Conservation (phyloP, 2,113 vertebrate species). For the Ascaphus truei region DNA sequence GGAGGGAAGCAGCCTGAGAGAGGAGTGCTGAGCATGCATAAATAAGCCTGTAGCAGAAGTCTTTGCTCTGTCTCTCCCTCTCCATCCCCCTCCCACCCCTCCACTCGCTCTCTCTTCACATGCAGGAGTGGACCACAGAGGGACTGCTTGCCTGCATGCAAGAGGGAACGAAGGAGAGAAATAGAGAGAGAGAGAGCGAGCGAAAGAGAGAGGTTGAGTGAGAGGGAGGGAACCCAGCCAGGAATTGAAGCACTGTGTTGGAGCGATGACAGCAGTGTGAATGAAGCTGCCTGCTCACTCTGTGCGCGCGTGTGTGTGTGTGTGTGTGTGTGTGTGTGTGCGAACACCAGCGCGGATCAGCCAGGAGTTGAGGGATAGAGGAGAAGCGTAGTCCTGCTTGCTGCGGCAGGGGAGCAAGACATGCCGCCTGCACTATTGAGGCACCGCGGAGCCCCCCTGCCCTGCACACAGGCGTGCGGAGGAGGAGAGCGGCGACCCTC, state of each 20-base stretch:
- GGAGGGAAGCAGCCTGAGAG: conserved; percentile 1
- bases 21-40: conserved; percentile 44
- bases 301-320: conserved; percentile 3
- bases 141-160: conserved; percentile 24
- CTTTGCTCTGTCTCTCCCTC: neutral
- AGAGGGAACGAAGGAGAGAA: conserved; percentile 12
- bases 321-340: conserved; percentile 15
- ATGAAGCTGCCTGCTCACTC: conserved; percentile 24
- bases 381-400: conserved; percentile 25
- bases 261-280: conserved; percentile 42
- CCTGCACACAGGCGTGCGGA: conserved; percentile 6
- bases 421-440: conserved; percentile 15
- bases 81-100: too few species aligned
- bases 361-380: conserved; percentile 2
- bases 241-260: conserved; percentile 20
- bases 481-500: conserved; percentile 27
- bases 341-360: conserved; percentile 19
- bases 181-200: conserved; percentile 37
- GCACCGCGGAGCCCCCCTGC: neutral
- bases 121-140: conserved; percentile 32
- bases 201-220: conserved; percentile 29
- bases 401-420: conserved; percentile 10
- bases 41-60: conserved; percentile 33
- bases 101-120: conserved; percentile 27
- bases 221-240: conserved; percentile 35